Percentiles rank a stretch among this genome's conserved stretches.
Conservation (phyloP, 2,888 invertebrate species). For the Clitarchus hookeri region DNA sequence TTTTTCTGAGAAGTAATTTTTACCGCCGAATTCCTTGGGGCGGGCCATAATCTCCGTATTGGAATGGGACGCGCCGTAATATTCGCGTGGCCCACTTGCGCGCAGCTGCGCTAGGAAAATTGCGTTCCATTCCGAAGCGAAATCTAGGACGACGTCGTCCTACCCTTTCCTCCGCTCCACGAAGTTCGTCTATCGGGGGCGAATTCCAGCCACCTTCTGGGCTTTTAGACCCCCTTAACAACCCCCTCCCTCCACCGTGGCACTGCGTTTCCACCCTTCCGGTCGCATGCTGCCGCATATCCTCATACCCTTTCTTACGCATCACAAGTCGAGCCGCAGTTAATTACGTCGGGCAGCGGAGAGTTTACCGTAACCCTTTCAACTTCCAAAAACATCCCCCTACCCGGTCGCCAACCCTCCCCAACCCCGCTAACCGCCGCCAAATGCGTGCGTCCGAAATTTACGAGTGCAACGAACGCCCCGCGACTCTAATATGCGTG, state of each 20-base stretch:
- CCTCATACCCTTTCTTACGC: neutral
- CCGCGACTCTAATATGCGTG: slow-evolving; percentile 14
- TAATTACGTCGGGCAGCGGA: slow-evolving; percentile 8
- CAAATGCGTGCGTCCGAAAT: slow-evolving; percentile 10
- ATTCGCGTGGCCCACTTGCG: neutral
- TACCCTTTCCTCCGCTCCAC: neutral
- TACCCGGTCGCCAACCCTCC: neutral
- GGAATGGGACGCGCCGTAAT: neutral
- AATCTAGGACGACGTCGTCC: neutral
- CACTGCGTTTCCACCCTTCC: neutral
- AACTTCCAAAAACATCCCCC: neutral
- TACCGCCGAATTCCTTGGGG: neutral
- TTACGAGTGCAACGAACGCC: slow-evolving; percentile 14
- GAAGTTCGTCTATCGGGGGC: neutral
- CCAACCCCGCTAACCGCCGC: neutral
- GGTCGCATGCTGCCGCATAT: slow-evolving; percentile 2
- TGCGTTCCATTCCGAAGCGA: slow-evolving; percentile 1
- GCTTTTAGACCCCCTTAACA: neutral
- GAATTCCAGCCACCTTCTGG: slow-evolving; percentile 7
- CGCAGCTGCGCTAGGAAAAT: neutral
- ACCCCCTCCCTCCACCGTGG: too few relatives aligned
- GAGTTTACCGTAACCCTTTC: neutral
- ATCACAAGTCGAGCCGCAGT: slow-evolving; percentile 9
- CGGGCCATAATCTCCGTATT: neutral
- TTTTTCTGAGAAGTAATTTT: too few relatives aligned